Evolutionary conservation across 2,797 vertebrate species (phyloP).

Genomic region (Anolis apletophallus): DNA sequence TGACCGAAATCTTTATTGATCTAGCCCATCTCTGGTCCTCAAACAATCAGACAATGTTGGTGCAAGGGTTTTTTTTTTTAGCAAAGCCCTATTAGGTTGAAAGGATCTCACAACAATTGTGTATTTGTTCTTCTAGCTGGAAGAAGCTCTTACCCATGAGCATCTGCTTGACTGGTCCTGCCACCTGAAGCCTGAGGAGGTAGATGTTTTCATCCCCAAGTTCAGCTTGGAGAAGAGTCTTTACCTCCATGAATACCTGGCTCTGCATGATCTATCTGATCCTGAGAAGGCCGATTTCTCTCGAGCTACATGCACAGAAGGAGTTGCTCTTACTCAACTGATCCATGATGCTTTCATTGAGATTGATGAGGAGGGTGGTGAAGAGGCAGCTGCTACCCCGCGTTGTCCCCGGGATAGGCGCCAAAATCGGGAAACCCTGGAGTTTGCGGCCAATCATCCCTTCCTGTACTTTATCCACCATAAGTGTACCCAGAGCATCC

Average conservation of each 20-base stretch:
- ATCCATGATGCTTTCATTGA: neutral
- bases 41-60: neutral
- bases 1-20: neutral
- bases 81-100: neutral
- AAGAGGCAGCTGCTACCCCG: neutral
- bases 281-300: constrained; percentile 17
- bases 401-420: neutral
- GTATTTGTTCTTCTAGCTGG: constrained; percentile 7
- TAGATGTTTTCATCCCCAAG: constrained; percentile 20
- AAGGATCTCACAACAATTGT: neutral
- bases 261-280: neutral
- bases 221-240: constrained; percentile 3
- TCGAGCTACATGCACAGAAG: neutral
- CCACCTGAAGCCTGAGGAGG: neutral
- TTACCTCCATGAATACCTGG: neutral
- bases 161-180: neutral
- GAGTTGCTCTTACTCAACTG: neutral
- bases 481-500: neutral
- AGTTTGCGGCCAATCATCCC: neutral
- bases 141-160: neutral
- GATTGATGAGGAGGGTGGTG: constrained; percentile 14
- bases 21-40: neutral
- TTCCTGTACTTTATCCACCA: neutral
- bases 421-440: no score
- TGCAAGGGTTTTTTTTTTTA: neutral